A percentile compares a stretch with the other conserved stretches of the same genome.
Conservation (phyloP, 53 echinoderm and acorn worm species). For the Temnopleurus reevesii region DNA sequence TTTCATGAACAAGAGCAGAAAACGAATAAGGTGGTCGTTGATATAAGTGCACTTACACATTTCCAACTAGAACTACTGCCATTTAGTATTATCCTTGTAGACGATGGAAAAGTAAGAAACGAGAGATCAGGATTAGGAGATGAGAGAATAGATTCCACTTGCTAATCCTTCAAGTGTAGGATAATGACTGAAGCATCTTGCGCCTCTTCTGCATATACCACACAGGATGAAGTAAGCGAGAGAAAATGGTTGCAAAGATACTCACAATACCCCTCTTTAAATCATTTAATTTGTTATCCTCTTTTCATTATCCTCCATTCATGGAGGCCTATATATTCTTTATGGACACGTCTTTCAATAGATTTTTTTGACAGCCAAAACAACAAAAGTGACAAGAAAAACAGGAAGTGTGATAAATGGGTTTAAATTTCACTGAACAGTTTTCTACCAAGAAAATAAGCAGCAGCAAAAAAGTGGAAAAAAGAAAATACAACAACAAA, state of each 20-base stretch:
- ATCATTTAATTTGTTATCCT: background rate
- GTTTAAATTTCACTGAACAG: background rate
- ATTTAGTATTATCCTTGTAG: too few species aligned
- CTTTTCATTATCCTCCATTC: background rate
- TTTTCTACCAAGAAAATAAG: too few species aligned
- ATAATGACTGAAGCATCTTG: conserved; percentile 19
- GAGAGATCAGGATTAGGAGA: background rate
- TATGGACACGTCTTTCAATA: background rate
- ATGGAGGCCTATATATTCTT: background rate
- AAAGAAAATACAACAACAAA: too few species aligned
- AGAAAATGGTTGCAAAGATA: background rate
- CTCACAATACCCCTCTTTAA: background rate
- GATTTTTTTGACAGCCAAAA: background rate
- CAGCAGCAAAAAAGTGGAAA: too few species aligned
- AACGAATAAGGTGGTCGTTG: too few species aligned
- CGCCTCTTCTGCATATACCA: background rate
- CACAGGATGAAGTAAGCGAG: background rate
- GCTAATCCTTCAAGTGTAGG: conserved; percentile 32
- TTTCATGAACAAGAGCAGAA: too few species aligned
- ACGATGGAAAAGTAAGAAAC: too few species aligned
- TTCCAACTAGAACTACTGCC: too few species aligned
- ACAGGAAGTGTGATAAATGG: background rate
- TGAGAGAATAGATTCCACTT: background rate
- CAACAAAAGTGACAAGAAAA: too few species aligned
- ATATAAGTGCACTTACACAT: too few species aligned